Evolutionary conservation across 1,140 invertebrate genomes (phyloP), one percentile per base, ranked within the genome.

Genomic region (Colletes gigas): DNA sequence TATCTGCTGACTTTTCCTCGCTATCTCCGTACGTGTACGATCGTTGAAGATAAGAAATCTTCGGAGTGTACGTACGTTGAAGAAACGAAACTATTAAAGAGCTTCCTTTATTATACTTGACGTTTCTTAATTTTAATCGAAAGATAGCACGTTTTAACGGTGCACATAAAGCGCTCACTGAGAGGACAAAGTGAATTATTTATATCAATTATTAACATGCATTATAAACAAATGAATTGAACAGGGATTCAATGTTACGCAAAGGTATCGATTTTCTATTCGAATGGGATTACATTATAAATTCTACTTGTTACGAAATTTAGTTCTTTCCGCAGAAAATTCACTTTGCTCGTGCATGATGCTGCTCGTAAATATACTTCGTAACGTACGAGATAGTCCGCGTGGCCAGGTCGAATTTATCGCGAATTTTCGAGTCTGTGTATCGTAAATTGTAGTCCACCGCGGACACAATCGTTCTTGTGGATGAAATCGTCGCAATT

Each of bases 401-500:
- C 3, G 41, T 47, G 14, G 17, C 5, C 8, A 8, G 44, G 50
- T 12, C 15, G 65, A 15, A 81, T 81, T 81, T 59, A 75, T 54
- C 55, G 79, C 44, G 63, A 60, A 75, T 75, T 75, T 80, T 75
- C 72, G 72, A 59, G 47, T 44, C 55, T 52, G 52, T 60, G 30
- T 68, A 75, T 60, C 44, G 72, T 77, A 63, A 77, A 81, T 81
- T 77, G 77, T 55, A 50, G 73, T 70, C 50, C 39, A 8, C 19
- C 57, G 12, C 50, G 59, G 21, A 55, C 4, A 57, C 57, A 76
- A 63, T 77, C 79, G 50, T 70, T 70, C 62, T 69, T 67, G 73
- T 59, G 41, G 57, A 63, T 63, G 73, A 70, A 65, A 75, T 75
- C 71, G 30, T 55, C 68, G 44, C 78, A 80, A 80, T 80, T 75